Evolutionary conservation across 64 coral and sea anemone genomes (phyloP), one percentile per base, ranked within the genome.

Genomic region (Porites australiensis): DNA sequence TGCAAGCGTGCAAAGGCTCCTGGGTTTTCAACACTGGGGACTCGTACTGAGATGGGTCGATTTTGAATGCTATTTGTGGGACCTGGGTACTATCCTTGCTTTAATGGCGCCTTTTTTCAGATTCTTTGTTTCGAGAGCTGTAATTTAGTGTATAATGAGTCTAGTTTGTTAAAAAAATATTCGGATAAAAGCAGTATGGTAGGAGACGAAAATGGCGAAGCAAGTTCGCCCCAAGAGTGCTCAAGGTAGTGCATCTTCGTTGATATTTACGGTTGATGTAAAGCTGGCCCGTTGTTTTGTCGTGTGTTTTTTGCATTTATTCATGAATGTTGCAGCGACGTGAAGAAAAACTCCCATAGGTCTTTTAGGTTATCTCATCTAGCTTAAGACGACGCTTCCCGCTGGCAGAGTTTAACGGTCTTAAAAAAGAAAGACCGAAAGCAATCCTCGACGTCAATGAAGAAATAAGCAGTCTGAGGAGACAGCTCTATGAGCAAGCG

Each of bases 361-460:
- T 85, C 46, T 85, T 67, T 68, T 67, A 61, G 82, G 13, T 85
- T 48, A 66, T 61, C 61, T 85, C 58, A 22, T 67, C 7, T 85
- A 61, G 82, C 13, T 22, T 59, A 85, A 85, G 70, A 86, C 82
- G 68, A 66, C 62, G 63, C 43, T 86, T 86, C 46, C 64, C 82
- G 11, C 82, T 86, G 45, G 82, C 43, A 23, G 82, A 8, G 70
- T 70, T 61, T 51, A 86, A 86, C 16, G 63, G 82, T 45, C 15
- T 86, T 70, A 86, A 86, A 51, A 86, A 70, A 23, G 82, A 69
- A 66, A 86, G 82, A 70, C 13, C 64, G 19, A 13, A 86, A 86
- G 82, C 82, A 1, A 20, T 86, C 20, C 10, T 86, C 48, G 82
- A 86, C 43, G 44, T 14, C 23, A 44, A 85, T 64, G 82, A 47